Conservation (phyloP, 2,113 vertebrate genomes). For the Onychostoma macrolepis region DNA sequence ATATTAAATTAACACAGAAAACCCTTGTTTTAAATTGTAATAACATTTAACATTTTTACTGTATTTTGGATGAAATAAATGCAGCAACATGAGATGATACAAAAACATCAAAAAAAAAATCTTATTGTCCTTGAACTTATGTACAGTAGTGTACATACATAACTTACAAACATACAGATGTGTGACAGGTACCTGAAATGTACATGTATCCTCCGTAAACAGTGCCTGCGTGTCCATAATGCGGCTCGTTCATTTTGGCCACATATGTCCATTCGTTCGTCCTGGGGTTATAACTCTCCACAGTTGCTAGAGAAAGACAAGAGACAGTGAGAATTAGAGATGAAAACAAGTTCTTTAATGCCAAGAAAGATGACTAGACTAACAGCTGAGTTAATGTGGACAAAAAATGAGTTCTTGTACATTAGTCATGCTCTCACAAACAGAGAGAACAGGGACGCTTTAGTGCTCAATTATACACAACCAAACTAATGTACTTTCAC, state of each 20-base stretch:
- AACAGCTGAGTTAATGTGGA: neutral
- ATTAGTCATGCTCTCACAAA: constrained; percentile 8
- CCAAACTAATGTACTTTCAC: neutral
- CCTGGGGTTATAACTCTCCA: constrained; percentile 98
- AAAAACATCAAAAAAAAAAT: neutral
- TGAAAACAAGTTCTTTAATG: neutral
- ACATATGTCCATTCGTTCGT: constrained; percentile 98
- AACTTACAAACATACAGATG: neutral
- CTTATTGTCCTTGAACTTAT: neutral
- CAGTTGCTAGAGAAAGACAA: constrained; percentile 80
- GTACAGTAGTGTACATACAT: neutral
- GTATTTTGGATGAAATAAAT: neutral
- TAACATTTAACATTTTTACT: neutral
- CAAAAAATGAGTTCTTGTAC: neutral
- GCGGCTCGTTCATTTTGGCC: constrained; percentile 98
- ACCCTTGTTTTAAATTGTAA: neutral
- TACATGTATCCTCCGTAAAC: constrained; percentile 98
- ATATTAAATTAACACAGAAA: neutral
- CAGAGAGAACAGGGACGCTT: neutral
- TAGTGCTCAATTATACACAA: neutral
- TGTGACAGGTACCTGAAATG: constrained; percentile 86
- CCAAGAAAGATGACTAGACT: neutral
- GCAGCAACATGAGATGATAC: neutral
- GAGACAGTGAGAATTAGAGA: neutral
- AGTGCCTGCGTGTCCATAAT: constrained; percentile 96